A percentile compares a stretch with the other conserved stretches of the same genome.
Conservation (phyloP, 2,113 vertebrate genomes). For the Alexandromys fortis region DNA sequence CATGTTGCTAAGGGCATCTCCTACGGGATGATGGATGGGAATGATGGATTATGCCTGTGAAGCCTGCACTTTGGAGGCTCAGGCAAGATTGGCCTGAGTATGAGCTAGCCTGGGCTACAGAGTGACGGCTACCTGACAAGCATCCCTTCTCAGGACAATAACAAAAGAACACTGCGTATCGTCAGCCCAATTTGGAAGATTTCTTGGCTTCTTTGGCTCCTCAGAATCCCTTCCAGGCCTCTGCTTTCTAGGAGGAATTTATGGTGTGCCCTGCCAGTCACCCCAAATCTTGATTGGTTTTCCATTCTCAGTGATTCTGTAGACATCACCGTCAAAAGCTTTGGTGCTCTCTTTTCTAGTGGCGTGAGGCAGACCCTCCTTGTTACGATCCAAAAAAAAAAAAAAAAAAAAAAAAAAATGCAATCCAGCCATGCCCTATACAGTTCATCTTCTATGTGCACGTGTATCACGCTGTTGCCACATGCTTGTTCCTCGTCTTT, state of each 20-base stretch:
- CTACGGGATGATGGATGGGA: not conserved
- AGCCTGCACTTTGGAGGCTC: not conserved
- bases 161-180: not conserved
- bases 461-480: not conserved
- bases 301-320: not conserved
- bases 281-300: conserved; percentile 8
- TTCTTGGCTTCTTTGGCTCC: not conserved
- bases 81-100: not conserved
- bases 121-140: not conserved
- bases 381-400: not conserved
- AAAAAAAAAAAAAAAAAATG: conserved; percentile 12
- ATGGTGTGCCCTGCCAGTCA: not conserved
- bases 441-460: not conserved
- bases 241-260: not conserved
- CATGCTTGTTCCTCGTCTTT: too few species aligned
- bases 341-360: not conserved
- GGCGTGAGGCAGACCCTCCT: conserved; percentile 5
- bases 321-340: not conserved
- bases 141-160: not conserved
- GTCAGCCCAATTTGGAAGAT: not conserved
- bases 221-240: not conserved
- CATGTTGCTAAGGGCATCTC: not conserved
- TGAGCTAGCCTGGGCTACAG: not conserved
- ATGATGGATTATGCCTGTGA: not conserved
- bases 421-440: not conserved